Evolutionary conservation across 2,797 vertebrate species (phyloP).

Genomic region (Crocidura indochinensis): DNA sequence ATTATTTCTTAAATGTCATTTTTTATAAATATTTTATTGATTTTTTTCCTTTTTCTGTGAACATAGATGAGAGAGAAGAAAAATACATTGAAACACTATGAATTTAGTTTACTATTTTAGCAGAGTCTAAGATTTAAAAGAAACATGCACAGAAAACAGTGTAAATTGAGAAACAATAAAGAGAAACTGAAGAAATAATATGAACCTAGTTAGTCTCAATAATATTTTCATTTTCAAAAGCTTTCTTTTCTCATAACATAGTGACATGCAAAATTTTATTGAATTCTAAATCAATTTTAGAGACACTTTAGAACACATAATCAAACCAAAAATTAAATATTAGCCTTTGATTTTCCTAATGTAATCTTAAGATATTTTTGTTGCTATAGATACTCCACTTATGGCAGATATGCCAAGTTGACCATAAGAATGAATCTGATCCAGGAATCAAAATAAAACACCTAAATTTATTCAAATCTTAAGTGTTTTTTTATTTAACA

Average conservation of each 20-base stretch:
- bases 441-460: not conserved
- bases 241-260: not conserved
- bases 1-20: not conserved
- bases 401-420: not conserved
- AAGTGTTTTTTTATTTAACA: not conserved
- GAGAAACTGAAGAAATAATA: slow-evolving; percentile 30
- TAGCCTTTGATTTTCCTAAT: not conserved
- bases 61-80: slow-evolving; percentile 31
- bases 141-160: not conserved
- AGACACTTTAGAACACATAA: not conserved
- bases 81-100: not conserved
- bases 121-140: not conserved
- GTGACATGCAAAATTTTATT: slow-evolving; percentile 7
- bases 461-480: not conserved
- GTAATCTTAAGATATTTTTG: not conserved
- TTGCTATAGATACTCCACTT: not conserved
- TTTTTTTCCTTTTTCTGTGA: slow-evolving; percentile 55
- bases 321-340: not conserved
- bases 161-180: not conserved
- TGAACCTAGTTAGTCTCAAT: not conserved
- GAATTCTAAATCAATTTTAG: not conserved
- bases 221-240: not conserved
- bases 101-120: slow-evolving; percentile 51
- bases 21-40: slow-evolving; percentile 13
- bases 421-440: not conserved